Evolutionary conservation across 2,113 vertebrate genomes (phyloP).

Genomic region (Lates calcarifer): DNA sequence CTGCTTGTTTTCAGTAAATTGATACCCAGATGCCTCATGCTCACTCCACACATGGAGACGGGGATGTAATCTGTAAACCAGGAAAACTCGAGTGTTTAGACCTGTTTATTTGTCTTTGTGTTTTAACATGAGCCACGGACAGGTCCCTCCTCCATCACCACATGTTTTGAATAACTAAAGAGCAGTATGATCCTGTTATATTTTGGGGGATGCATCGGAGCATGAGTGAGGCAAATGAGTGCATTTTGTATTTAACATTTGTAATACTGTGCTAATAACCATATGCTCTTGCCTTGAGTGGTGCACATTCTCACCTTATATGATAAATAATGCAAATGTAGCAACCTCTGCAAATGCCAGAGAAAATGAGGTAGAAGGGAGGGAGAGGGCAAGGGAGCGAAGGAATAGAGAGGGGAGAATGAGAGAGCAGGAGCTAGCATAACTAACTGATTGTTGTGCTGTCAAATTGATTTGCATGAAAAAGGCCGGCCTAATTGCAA

Average conservation of each 20-base stretch:
- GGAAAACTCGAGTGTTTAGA: conserved; percentile 22
- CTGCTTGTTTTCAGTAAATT: conserved; percentile 30
- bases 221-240: conserved; percentile 65
- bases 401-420: conserved; percentile 58
- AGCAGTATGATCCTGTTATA: conserved; percentile 60
- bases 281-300: conserved; percentile 61
- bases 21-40: conserved; percentile 5
- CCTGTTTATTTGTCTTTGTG: conserved; percentile 45
- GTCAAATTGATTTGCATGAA: conserved; percentile 87
- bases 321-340: conserved; percentile 87
- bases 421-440: conserved; percentile 76
- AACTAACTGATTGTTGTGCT: conserved; percentile 86
- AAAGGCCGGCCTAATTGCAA: conserved; percentile 86
- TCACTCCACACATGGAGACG: neutral
- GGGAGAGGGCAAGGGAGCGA: conserved; percentile 64
- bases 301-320: conserved; percentile 79
- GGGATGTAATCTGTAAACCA: conserved; percentile 6
- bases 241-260: conserved; percentile 81
- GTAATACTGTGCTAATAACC: conserved; percentile 79
- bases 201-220: conserved; percentile 58
- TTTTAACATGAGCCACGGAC: conserved; percentile 35
- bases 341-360: conserved; percentile 83
- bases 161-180: conserved; percentile 54
- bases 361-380: conserved; percentile 69
- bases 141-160: conserved; percentile 20